A percentile compares a stretch with the other conserved stretches of the same genome.
Conservation (phyloP, 2,888 invertebrate genomes). For the Balanococcus diminutus region DNA sequence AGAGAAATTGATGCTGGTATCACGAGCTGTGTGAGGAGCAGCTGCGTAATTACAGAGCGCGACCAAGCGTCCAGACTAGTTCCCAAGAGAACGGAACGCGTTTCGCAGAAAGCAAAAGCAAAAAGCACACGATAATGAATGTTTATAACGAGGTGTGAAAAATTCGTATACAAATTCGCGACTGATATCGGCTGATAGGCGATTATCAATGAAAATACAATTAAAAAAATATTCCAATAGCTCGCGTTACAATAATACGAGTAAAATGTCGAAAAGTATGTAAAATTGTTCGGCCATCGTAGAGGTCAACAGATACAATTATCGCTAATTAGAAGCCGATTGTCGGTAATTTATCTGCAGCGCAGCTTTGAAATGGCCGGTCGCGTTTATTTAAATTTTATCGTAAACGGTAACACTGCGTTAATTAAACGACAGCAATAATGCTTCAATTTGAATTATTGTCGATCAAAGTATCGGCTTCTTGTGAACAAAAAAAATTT, state of each 20-base stretch:
- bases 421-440: neutral
- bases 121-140: neutral
- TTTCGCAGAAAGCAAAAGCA: neutral
- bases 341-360: conserved; percentile 20
- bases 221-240: conserved; percentile 34
- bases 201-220: conserved; percentile 28
- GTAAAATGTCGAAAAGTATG: neutral
- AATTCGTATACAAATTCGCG: neutral
- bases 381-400: neutral
- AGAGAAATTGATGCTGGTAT: neutral
- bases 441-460: neutral
- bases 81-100: neutral
- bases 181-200: neutral
- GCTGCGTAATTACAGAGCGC: neutral
- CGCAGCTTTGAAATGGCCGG: neutral
- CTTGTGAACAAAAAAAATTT: neutral
- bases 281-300: neutral
- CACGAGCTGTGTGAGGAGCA: neutral
- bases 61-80: neutral
- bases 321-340: conserved; percentile 46
- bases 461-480: neutral
- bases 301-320: conserved; percentile 47
- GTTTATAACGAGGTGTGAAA: neutral
- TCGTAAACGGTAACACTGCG: conserved; percentile 22
- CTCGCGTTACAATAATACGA: neutral